Evolutionary conservation across 2,888 invertebrate species (phyloP), one percentile per base, ranked within the genome.

Genomic region (Anthoptus insignis): DNA sequence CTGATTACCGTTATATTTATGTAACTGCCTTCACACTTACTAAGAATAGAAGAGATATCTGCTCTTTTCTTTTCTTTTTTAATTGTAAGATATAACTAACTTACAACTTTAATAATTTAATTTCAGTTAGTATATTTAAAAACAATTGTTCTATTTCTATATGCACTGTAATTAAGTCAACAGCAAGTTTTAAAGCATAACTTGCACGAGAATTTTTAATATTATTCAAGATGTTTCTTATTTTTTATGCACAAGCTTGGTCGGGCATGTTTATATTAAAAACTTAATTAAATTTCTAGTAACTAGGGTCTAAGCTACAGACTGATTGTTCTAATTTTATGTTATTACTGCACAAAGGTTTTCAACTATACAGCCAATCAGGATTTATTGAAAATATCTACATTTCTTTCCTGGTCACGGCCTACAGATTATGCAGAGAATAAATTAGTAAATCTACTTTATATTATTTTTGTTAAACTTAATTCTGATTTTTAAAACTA

Each of bases 1-100:
- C 91, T 91, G 91, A 90, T 87, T 86, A 84, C 86, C 81, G 68
- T 81, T 82, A 78, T 83, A 81, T 82, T 83, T 27, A 27, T n/a
- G n/a, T n/a, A 50, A 24, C 49, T 50, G 24, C 39, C n/a, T 47
- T 42, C 3, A 37, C 29, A 49, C 32, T 16, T 39, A 16, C 19
- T 42, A 42, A 19, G 19, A 42, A 19, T 42, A 19, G 42, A 42
- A 11, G 16, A 42, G 39, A 16, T 14, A 27, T 27, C 27, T 42
- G 16, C 3, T 39, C 42, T 19, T 2, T n/a, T 42, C 19, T 19
- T 1, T 42, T 42, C 42, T 42, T 19, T 19, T 19, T 42, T 16
- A 19, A 42, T 42, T 42, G 19, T 19, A 19, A 42, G 9, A 11
- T 42, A 42, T 16, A 32, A 42, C 11, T 42, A 19, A 42, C 19